A percentile compares a stretch with the other conserved stretches of the same genome.
Evolutionary conservation across 1,140 invertebrate species (phyloP).

Genomic region (Teleogryllus occipitalis): DNA sequence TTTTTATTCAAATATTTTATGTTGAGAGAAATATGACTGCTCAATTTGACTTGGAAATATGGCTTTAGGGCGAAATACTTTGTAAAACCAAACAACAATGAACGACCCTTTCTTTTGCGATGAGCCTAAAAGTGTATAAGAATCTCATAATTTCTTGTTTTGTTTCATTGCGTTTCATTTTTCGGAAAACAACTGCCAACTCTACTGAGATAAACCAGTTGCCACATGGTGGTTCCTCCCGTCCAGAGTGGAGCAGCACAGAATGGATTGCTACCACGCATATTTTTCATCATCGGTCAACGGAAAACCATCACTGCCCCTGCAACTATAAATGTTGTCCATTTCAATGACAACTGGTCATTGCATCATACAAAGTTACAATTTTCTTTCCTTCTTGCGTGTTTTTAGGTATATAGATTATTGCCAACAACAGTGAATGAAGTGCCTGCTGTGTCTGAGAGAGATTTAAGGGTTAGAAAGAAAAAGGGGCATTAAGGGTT

Average conservation of each 20-base stretch:
- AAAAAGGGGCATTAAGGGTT: too few species aligned
- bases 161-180: neutral
- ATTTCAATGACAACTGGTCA: neutral
- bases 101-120: neutral
- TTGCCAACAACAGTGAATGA: too few species aligned
- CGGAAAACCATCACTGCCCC: neutral
- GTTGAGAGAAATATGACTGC: too few species aligned
- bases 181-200: neutral
- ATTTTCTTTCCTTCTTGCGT: neutral
- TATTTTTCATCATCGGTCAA: neutral
- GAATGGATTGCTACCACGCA: neutral
- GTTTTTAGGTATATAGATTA: neutral
- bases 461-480: too few species aligned
- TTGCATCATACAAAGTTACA: neutral
- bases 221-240: neutral
- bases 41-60: too few species aligned
- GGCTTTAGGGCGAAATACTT: neutral
- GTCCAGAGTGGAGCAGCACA: neutral
- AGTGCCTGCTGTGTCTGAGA: too few species aligned
- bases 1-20: too few species aligned
- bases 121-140: neutral
- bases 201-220: neutral
- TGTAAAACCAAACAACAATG: neutral
- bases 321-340: neutral
- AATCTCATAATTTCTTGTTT: neutral